Evolutionary conservation across 2,797 vertebrate species (phyloP).

Genomic region (Platalea minor): DNA sequence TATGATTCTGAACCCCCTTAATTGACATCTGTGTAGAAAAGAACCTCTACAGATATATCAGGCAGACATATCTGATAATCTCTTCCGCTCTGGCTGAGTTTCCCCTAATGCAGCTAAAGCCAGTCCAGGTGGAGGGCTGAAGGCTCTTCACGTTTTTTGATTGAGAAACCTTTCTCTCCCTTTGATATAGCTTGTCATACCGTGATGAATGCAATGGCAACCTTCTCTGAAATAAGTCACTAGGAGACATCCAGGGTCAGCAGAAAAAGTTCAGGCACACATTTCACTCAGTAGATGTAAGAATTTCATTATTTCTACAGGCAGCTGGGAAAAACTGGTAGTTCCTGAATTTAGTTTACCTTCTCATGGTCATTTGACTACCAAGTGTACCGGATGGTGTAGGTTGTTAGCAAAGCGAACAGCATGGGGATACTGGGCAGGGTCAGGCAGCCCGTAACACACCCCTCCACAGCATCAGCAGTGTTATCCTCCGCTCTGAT

Average conservation of each 20-base stretch:
- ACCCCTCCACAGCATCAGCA: background rate
- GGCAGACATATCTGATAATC: background rate
- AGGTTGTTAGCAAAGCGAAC: background rate
- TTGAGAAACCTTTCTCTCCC: background rate
- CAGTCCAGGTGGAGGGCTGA: background rate
- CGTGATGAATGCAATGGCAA: background rate
- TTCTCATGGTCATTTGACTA: background rate
- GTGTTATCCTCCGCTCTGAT: background rate
- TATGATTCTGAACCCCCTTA: background rate
- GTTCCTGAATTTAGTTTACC: background rate
- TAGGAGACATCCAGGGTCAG: background rate
- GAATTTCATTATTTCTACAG: background rate
- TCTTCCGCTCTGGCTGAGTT: background rate
- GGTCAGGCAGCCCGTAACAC: background rate
- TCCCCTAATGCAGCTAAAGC: background rate
- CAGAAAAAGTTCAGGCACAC: background rate
- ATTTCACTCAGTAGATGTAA: background rate
- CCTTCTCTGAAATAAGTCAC: background rate
- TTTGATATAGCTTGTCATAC: background rate
- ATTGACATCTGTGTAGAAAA: background rate
- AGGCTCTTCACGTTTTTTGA: background rate
- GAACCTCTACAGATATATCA: background rate
- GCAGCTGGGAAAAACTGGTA: background rate
- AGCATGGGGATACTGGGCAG: background rate
- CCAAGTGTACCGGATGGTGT: accelerated